Evolutionary conservation across 1,140 invertebrate species (phyloP).

Genomic region (Ceratosolen solmsi): DNA sequence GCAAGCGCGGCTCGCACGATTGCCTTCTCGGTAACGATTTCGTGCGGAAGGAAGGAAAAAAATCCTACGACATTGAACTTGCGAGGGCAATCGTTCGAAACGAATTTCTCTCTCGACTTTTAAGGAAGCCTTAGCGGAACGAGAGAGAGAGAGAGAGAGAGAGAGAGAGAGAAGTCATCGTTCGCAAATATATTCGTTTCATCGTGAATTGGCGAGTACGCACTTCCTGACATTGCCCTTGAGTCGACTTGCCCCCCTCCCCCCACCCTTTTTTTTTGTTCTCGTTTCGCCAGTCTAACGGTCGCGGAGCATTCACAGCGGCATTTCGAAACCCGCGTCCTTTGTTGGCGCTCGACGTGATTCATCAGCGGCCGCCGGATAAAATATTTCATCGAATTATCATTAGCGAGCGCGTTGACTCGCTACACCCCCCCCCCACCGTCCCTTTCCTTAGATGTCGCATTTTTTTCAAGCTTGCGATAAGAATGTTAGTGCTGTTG

Average conservation of each 20-base stretch:
- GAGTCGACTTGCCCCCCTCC: not conserved
- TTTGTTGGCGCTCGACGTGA: not conserved
- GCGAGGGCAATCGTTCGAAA: conserved; percentile 39
- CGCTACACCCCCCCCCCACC: not conserved
- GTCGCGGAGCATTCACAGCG: not conserved
- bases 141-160: not conserved
- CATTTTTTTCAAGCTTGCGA: not conserved
- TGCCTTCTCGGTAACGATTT: not conserved
- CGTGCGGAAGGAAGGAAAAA: not conserved
- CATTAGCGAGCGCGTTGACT: not conserved
- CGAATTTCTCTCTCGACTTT: conserved; percentile 40
- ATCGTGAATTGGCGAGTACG: not conserved
- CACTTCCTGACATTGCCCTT: not conserved
- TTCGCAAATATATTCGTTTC: not conserved
- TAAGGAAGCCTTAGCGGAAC: not conserved
- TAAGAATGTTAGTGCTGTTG: not conserved
- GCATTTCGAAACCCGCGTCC: not conserved
- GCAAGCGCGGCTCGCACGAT: no score
- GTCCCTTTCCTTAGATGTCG: no score
- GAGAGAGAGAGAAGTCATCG: not conserved
- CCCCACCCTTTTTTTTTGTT: not conserved
- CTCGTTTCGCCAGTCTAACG: not conserved
- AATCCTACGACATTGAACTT: conserved; percentile 43
- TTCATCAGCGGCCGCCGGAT: conserved; percentile 61
- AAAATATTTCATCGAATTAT: not conserved